Percentiles rank a stretch among this genome's conserved stretches.
These are phyloP conservation scores for Leptinotarsa undecemlineata DNA, from an alignment of 1,140 invertebrate genomes.

Conservation along the genomic window DNA sequence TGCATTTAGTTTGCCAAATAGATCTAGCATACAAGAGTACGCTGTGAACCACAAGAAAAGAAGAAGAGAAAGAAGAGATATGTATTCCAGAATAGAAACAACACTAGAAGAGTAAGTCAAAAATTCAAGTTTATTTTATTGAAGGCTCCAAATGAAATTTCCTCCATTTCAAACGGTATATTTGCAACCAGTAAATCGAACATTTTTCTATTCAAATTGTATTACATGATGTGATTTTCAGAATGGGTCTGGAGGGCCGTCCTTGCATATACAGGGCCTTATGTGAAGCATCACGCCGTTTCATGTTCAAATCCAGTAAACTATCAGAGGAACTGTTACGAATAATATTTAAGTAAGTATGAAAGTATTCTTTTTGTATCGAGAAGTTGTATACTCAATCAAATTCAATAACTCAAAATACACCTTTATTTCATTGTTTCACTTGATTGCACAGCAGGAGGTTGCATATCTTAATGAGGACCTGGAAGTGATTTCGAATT, in stretches of 20 bases:
- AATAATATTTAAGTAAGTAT: conserved; percentile 69
- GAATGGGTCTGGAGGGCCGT: conserved; percentile 66
- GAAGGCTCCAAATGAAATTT: too few relatives aligned
- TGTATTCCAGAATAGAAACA: conserved; percentile 69
- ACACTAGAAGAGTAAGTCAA: conserved; percentile 69
- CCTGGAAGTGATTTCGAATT: too few relatives aligned
- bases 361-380: conserved; percentile 4
- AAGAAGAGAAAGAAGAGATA: conserved; percentile 61
- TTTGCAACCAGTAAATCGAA: too few relatives aligned
- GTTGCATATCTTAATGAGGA: too few relatives aligned
- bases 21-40: conserved; percentile 61
- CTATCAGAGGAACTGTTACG: conserved; percentile 74
- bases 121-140: neutral
- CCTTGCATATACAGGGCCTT: conserved; percentile 73
- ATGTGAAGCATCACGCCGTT: conserved; percentile 70
- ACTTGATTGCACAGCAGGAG: too few relatives aligned
- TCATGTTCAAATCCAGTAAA: conserved; percentile 65
- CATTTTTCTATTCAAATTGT: too few relatives aligned
- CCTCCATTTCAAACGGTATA: too few relatives aligned
- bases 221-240: conserved; percentile 36
- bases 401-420: too few relatives aligned
- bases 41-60: conserved; percentile 56
- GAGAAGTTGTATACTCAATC: neutral
- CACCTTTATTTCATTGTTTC: too few relatives aligned
- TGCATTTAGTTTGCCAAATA: conserved; percentile 73